Evolutionary conservation across 2,888 invertebrate species (phyloP).

Genomic region (Neoaliturus tenellus): DNA sequence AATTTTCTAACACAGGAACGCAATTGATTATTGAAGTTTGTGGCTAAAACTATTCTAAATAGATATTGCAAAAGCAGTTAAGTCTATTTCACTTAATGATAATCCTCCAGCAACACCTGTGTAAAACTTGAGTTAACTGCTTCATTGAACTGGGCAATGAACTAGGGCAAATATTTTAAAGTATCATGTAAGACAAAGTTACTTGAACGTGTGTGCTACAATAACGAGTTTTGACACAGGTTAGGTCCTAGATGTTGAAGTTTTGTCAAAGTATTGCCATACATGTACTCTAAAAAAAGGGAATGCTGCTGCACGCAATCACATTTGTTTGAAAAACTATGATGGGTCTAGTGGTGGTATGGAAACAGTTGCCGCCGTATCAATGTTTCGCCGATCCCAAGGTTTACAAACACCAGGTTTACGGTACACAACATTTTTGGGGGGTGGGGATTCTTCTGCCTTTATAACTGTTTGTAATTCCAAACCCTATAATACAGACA

Average conservation of each 20-base stretch:
- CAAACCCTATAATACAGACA: conserved; percentile 28
- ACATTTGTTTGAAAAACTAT: conserved; percentile 42
- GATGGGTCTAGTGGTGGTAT: conserved; percentile 39
- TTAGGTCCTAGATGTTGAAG: conserved; percentile 18
- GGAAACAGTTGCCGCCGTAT: conserved; percentile 38
- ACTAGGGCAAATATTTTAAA: too few relatives aligned
- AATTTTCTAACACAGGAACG: too few relatives aligned
- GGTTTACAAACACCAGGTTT: conserved; percentile 24
- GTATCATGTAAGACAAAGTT: too few relatives aligned
- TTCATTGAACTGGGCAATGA: too few relatives aligned
- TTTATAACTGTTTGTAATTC: conserved; percentile 16
- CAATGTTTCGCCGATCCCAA: conserved; percentile 22
- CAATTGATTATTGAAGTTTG: too few relatives aligned
- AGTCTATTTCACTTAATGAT: too few relatives aligned
- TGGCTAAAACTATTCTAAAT: too few relatives aligned
- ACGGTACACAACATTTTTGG: not conserved
- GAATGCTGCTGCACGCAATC: conserved; percentile 25
- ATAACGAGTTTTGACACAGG: conserved; percentile 24
- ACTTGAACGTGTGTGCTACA: conserved; percentile 9
- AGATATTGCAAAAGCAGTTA: too few relatives aligned
- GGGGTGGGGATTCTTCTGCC: conserved; percentile 48
- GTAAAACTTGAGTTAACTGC: too few relatives aligned
- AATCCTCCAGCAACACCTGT: too few relatives aligned
- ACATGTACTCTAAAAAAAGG: conserved; percentile 11
- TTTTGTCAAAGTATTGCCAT: conserved; percentile 28